Conservation (phyloP, 2,113 vertebrate species). For the Engraulis encrasicolus region DNA sequence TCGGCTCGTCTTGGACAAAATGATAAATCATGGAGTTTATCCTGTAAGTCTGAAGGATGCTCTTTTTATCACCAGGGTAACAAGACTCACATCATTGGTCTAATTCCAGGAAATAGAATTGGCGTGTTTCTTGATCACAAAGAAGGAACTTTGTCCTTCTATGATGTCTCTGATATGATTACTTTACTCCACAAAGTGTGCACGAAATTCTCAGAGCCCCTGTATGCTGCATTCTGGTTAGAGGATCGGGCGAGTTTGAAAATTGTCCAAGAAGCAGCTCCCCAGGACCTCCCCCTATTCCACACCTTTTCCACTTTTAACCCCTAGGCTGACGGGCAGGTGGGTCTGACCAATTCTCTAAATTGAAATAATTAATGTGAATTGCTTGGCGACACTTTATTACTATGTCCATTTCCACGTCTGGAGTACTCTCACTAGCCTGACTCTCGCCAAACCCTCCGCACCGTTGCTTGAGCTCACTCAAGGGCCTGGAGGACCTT, state of each 20-base stretch:
- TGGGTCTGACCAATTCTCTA: no score
- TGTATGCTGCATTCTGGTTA: background rate
- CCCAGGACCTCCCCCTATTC: no score
- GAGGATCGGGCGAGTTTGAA: background rate
- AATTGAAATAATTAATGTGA: no score
- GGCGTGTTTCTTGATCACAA: background rate
- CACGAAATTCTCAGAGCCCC: background rate
- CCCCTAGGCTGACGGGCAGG: no score
- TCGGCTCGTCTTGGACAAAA: background rate
- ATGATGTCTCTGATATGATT: background rate
- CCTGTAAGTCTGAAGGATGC: background rate
- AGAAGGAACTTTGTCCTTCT: background rate
- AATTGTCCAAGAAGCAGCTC: background rate
- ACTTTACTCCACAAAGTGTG: background rate
- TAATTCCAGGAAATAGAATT: background rate
- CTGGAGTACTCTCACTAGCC: no score
- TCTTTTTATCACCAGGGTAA: background rate
- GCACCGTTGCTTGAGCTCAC: no score
- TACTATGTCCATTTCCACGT: no score
- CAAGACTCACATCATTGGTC: background rate
- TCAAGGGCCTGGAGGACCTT: no score
- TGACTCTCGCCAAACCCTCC: no score
- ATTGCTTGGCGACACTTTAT: no score
- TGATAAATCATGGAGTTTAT: background rate
- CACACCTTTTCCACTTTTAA: no score